phyloP scores from a whole-genome alignment of 2,888 invertebrate genomes.

The Diarsia dahlii region DNA sequence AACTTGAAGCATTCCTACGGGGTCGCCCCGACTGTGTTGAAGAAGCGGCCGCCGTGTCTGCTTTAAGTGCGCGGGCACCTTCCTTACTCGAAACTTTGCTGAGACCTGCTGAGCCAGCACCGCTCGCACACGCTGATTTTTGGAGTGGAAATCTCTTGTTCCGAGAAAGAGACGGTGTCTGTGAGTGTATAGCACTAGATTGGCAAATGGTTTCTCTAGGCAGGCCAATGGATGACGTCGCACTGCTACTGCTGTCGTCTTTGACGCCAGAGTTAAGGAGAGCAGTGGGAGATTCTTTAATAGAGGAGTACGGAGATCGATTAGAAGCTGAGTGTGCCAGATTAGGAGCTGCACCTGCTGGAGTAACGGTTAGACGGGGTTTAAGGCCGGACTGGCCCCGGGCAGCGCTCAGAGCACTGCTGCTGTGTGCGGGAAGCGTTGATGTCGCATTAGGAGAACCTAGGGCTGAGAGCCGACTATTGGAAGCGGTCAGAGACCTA shows the following conservation, averaged over 20 bases:
- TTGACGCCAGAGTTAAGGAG: slow-evolving; percentile 93
- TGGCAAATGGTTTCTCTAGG: slow-evolving; percentile 97
- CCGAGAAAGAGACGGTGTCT: slow-evolving; percentile 86
- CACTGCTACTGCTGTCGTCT: slow-evolving; percentile 93
- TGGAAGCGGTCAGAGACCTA: slow-evolving; percentile 94
- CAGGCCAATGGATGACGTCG: slow-evolving; percentile 94
- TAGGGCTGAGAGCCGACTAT: slow-evolving; percentile 93
- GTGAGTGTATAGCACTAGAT: slow-evolving; percentile 93
- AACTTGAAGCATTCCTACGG: slow-evolving; percentile 93
- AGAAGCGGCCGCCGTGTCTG: slow-evolving; percentile 91
- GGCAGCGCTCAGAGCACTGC: slow-evolving; percentile 94
- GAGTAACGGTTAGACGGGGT: slow-evolving; percentile 86
- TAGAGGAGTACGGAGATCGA: slow-evolving; percentile 93
- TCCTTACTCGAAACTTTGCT: slow-evolving; percentile 93
- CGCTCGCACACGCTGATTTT: slow-evolving; percentile 95
- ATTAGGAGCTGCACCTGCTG: slow-evolving; percentile 91
- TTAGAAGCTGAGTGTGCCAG: slow-evolving; percentile 91
- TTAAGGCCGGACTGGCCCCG: slow-evolving; percentile 92
- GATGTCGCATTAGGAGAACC: slow-evolving; percentile 95
- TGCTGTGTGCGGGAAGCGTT: slow-evolving; percentile 95
- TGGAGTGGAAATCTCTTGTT: slow-evolving; percentile 96
- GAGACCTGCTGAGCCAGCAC: slow-evolving; percentile 93
- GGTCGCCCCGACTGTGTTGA: slow-evolving; percentile 92
- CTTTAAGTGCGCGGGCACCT: slow-evolving; percentile 93
- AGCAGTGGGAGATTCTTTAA: slow-evolving; percentile 91